Base-by-base conservation (phyloP, 1,140 invertebrate genomes). In the Drosophila miranda region DNA sequence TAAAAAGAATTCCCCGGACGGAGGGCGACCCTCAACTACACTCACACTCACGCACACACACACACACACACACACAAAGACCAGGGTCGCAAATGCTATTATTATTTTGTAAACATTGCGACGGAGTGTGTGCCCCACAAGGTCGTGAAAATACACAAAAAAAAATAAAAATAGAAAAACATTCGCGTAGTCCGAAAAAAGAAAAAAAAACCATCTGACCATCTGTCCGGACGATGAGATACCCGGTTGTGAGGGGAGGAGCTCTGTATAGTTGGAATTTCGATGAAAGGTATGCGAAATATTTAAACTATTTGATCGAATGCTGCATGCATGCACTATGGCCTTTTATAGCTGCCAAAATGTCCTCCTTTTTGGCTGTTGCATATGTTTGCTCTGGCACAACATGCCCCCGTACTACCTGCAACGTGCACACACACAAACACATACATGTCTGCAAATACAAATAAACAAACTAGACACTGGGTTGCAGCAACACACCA, bases 71-170 rank as follows among this genome's bases (percentile, higher is more conserved):
- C 49, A 23, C n/a, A 19, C 26, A 60, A 49, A 57, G 57, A 78
- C 73, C 77, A 71, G 82, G 81, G 82, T 87, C 82, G 84, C 81
- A 87, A 81, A 87, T 71, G 82, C 78, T 69, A 81, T 86, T 86
- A 87, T 81, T 81, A 81, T 81, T 73, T 86, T 81, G 81, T 86
- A 87, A 86, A 87, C 82, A 86, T 74, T 80, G 80, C 81, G 80
- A 71, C 82, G 75, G 68, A 73, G 74, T 75, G 69, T 72, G 74
- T 78, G 78, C 57, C 61, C 81, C 68, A 71, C 82, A 86, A 86
- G 82, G 82, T 87, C 74, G 74, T 80, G 56, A 44, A 59, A 66
- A 72, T 62, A 75, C 46, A 67, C 55, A 56, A 66, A 66, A 34
- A 13, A 26, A 30, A 57, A 56, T 78, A 26, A 13, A 82, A 72